A percentile compares a stretch with the other conserved stretches of the same genome.
Conservation (phyloP, 2,113 vertebrate genomes). For the Eolophus roseicapilla region DNA sequence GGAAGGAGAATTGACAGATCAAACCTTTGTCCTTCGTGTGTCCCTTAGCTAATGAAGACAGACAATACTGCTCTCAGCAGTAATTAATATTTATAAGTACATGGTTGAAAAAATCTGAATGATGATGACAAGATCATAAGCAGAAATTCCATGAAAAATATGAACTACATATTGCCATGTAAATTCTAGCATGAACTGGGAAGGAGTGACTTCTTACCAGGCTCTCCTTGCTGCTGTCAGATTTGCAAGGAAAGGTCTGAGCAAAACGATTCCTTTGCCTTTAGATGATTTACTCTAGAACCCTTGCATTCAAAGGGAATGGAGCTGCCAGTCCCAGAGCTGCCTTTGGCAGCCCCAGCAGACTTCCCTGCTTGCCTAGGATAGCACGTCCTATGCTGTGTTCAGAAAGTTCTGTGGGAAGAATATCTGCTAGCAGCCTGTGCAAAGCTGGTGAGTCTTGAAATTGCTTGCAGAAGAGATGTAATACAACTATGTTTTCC, state of each 20-base stretch:
- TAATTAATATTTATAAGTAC: background rate
- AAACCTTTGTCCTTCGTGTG: background rate
- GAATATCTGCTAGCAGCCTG: background rate
- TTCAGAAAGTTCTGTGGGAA: background rate
- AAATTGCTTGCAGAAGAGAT: background rate
- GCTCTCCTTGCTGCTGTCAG: background rate
- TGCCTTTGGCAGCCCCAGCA: background rate
- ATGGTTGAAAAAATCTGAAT: background rate
- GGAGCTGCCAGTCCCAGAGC: background rate
- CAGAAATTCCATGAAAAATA: background rate
- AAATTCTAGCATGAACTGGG: background rate
- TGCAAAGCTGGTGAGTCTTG: background rate
- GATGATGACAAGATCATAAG: background rate
- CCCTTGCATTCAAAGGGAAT: background rate
- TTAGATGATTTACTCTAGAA: background rate
- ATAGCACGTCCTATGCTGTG: accelerated
- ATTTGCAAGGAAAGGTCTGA: background rate
- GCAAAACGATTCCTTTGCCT: background rate
- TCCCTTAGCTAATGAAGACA: background rate
- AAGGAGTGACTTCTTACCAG: background rate
- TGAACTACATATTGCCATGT: background rate
- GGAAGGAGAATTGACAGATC: background rate
- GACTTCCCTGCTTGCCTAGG: background rate
- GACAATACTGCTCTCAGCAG: background rate
- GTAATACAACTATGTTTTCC: background rate